Evolutionary conservation across 2,113 vertebrate species (phyloP).

Genomic region (Heterotilapia buettikoferi): DNA sequence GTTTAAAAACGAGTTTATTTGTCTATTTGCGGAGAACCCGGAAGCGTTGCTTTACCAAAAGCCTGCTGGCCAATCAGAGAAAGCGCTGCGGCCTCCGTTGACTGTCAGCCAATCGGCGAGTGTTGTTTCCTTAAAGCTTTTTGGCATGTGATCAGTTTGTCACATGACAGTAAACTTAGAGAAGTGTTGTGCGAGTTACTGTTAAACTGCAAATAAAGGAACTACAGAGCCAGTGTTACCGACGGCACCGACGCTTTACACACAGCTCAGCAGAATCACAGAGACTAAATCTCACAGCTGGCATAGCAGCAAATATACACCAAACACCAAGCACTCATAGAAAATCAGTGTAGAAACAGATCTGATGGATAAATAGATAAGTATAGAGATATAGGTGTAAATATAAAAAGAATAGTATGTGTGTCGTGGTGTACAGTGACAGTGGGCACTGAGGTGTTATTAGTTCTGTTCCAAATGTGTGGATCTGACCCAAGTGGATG

Average conservation of each 20-base stretch:
- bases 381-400: neutral
- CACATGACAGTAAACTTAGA: neutral
- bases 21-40: slow-evolving; percentile 12
- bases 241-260: neutral
- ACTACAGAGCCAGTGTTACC: neutral
- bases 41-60: neutral
- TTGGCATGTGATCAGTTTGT: neutral
- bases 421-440: neutral
- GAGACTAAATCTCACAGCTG: neutral
- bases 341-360: neutral
- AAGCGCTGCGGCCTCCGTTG: neutral
- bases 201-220: neutral
- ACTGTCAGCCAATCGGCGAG: slow-evolving; percentile 21
- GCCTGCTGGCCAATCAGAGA: slow-evolving; percentile 40
- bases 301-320: neutral
- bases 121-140: neutral
- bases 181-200: neutral
- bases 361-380: neutral
- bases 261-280: neutral
- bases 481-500: neutral
- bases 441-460: neutral
- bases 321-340: neutral
- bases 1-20: slow-evolving; percentile 22
- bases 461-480: neutral
- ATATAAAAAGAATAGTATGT: neutral